Percentiles rank a stretch among this genome's conserved stretches.
These are phyloP conservation scores for Zophobas morio DNA, from an alignment of 1,140 invertebrate species.

Conservation along the genomic window DNA sequence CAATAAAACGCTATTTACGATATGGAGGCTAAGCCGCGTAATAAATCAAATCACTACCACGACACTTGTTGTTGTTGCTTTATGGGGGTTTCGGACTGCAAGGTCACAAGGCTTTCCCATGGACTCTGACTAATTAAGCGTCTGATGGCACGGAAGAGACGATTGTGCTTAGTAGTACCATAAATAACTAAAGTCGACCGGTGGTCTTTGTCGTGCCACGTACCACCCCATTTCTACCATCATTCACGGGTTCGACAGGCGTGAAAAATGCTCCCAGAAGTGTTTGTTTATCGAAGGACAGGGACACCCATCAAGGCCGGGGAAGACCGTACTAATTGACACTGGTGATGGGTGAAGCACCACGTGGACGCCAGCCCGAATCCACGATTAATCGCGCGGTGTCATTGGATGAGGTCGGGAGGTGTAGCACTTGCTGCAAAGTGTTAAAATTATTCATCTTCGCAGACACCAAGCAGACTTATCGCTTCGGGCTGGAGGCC, in stretches of 20 bases:
- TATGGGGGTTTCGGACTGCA: too few relatives aligned
- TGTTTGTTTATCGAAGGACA: conserved; percentile 14
- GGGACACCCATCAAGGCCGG: conserved; percentile 20
- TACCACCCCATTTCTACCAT: conserved; percentile 10
- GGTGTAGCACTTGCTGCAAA: not conserved
- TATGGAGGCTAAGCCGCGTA: conserved; percentile 10
- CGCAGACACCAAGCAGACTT: conserved; percentile 26
- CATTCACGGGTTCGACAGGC: conserved; percentile 7
- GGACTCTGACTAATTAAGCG: conserved; percentile 13
- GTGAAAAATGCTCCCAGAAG: conserved; percentile 8
- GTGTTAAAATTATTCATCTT: conserved; percentile 36
- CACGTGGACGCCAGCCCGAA: conserved; percentile 7
- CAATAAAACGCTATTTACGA: conserved; percentile 36
- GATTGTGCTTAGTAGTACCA: too few relatives aligned
- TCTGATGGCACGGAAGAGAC: conserved; percentile 18
- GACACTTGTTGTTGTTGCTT: not conserved
- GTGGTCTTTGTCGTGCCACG: not conserved
- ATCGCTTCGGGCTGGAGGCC: conserved; percentile 27
- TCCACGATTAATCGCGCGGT: not conserved
- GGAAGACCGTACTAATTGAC: conserved; percentile 1
- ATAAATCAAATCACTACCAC: conserved; percentile 22
- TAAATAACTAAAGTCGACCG: not conserved
- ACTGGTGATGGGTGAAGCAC: conserved; percentile 4
- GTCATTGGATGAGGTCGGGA: conserved; percentile 10
- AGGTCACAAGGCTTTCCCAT: too few relatives aligned